phyloP scores from a whole-genome alignment of 1,140 invertebrate species.

The Leptopilina clavipes region DNA sequence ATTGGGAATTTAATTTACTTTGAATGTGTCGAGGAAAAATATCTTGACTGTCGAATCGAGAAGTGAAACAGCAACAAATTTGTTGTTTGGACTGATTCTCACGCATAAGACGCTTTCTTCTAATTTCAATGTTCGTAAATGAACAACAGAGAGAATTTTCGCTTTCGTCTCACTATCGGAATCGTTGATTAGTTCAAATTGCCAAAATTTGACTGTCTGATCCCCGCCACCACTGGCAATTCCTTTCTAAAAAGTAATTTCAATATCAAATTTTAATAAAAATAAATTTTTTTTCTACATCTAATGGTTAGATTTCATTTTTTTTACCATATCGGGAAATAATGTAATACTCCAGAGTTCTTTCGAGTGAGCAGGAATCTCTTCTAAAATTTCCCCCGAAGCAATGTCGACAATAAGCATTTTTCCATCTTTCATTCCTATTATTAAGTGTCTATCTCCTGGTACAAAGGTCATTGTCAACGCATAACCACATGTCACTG shows the following conservation, averaged over 20 bases:
- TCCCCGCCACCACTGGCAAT: conserved; percentile 92
- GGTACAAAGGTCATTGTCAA: conserved; percentile 89
- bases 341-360: conserved; percentile 87
- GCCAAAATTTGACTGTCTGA: conserved; percentile 95
- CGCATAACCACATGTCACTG: conserved; percentile 82
- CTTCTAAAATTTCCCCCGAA: conserved; percentile 85
- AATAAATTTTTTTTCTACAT: no score
- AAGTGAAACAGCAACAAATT: conserved; percentile 91
- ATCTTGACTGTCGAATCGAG: conserved; percentile 96
- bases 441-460: conserved; percentile 92
- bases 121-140: conserved; percentile 88
- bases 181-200: conserved; percentile 89
- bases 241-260: conserved; percentile 77
- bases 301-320: not conserved
- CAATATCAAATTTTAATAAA: conserved; percentile 28
- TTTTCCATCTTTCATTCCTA: conserved; percentile 91
- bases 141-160: conserved; percentile 86
- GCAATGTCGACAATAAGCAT: conserved; percentile 92
- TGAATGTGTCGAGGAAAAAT: conserved; percentile 95
- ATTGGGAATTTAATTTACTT: conserved; percentile 77
- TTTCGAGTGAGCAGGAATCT: conserved; percentile 85
- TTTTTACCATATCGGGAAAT: conserved; percentile 82
- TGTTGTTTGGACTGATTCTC: conserved; percentile 88
- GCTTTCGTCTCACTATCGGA: conserved; percentile 77
- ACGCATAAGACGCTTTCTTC: conserved; percentile 91